phyloP scores from a whole-genome alignment of 2,888 invertebrate genomes.

The Scrobipalpa costella region DNA sequence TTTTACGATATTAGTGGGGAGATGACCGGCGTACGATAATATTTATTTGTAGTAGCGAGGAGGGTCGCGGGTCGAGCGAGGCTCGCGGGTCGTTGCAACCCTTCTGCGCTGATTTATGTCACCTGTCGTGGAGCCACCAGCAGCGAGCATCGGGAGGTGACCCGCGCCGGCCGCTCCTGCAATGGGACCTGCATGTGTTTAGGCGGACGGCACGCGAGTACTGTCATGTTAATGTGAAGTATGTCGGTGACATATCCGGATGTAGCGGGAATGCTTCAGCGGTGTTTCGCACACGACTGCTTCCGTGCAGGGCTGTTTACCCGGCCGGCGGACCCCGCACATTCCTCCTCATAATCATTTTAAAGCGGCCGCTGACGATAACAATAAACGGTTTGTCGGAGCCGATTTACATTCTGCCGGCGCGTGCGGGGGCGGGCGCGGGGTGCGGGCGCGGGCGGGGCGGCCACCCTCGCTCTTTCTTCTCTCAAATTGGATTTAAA shows the following conservation, averaged over 20 bases:
- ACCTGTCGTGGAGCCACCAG: conserved; percentile 13
- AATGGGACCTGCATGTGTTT: background rate
- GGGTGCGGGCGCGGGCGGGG: conserved; percentile 35
- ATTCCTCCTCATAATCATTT: conserved; percentile 27
- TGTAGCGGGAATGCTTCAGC: background rate
- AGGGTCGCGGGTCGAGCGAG: background rate
- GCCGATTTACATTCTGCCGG: conserved; percentile 35
- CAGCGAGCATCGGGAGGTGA: background rate
- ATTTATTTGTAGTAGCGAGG: conserved; percentile 18
- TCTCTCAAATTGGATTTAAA: conserved; percentile 72
- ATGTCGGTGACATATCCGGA: conserved; percentile 6
- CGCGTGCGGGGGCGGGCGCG: conserved; percentile 29
- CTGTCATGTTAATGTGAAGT: background rate
- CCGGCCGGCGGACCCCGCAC: background rate
- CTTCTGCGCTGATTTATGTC: conserved; percentile 24
- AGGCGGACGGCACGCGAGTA: background rate
- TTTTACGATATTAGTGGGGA: conserved; percentile 23
- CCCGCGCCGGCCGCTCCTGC: too few species aligned
- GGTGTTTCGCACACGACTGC: conserved; percentile 23
- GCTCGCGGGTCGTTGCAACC: background rate
- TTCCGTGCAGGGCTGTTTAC: too few species aligned
- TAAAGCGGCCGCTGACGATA: conserved; percentile 31
- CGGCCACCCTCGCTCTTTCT: conserved; percentile 45
- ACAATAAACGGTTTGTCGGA: conserved; percentile 37
- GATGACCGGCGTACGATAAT: conserved; percentile 22